Evolutionary conservation across 2,113 vertebrate species (phyloP), one percentile per base, ranked within the genome.

Genomic region (Sinocyclocheilus maitianheensis): DNA sequence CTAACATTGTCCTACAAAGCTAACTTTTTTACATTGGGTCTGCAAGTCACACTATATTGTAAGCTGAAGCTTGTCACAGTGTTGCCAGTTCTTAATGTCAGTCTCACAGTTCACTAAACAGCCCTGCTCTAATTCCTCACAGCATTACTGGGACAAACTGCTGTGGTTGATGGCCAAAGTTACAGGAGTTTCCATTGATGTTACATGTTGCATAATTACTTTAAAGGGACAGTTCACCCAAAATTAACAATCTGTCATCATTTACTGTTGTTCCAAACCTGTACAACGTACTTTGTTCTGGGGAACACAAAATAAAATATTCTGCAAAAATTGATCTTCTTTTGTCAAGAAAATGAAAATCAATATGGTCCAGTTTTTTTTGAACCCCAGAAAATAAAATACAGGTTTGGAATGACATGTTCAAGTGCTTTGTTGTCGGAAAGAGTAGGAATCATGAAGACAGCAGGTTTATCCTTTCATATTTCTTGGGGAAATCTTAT

Each of bases 51-150:
- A 62, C 34, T 43, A 5, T 79, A 37, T 34, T 13, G 8, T 60
- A 62, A 62, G 53, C 34, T 14, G 16, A 58, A 62, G 58, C n/a
- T 9, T 24, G 58, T 48, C 16, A 13, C 37, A 46, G 13, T 48
- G 79, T 67, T 67, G 40, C 37, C 12, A 48, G 65, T 5, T 72
- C 62, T 43, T 60, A 43, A 34, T 87, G 24, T 72, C 60, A 30
- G 62, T 77, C 30, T 14, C 76, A 37, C 55, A 26, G 43, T 51
- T 86, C 69, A 83, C 46, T 83, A 43, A 65, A 77, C 76, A 26
- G 1, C 20, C n/a, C 46, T 46, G 40, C 58, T 75, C 77, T 51
- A 65, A 60, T 88, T 86, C 84, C 84, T 86, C 67, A 77, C 74
- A 48, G 83, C 75, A 40, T 86, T 86, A 75, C 48, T 65, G 18